Conservation (phyloP, 2,888 invertebrate species). For the Zeuzera pyrina region DNA sequence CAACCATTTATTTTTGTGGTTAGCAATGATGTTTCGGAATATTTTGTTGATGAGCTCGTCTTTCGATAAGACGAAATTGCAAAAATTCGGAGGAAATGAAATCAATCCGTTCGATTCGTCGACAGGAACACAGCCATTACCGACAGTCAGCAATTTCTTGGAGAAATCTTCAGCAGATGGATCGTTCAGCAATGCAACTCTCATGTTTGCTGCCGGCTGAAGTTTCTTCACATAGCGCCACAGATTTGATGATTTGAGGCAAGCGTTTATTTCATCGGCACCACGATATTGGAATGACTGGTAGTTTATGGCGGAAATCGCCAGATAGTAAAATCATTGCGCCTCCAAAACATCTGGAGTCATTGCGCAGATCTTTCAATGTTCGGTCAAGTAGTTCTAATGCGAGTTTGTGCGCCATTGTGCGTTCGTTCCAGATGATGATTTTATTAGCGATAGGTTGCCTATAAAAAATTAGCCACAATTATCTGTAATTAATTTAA, state of each 20-base stretch:
- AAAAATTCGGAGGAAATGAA: too few species aligned
- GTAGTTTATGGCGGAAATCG: neutral
- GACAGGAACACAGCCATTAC: neutral
- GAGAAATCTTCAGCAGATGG: neutral
- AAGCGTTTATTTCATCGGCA: neutral
- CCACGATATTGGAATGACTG: neutral
- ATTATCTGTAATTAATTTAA: too few species aligned
- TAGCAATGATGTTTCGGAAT: too few species aligned
- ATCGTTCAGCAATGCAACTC: neutral
- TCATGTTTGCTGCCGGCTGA: neutral
- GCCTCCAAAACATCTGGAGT: neutral
- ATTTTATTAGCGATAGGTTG: too few species aligned
- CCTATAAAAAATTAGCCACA: too few species aligned
- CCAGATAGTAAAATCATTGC: neutral
- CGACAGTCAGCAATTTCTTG: neutral
- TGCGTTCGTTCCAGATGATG: too few species aligned
- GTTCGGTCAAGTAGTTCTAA: too few species aligned
- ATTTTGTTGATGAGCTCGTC: too few species aligned
- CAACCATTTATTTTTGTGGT: too few species aligned
- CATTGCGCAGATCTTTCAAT: neutral
- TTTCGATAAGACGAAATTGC: too few species aligned
- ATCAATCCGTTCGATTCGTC: too few species aligned
- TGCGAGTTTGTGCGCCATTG: too few species aligned
- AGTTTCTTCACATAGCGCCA: neutral
- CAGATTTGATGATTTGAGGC: neutral